phyloP scores from a whole-genome alignment of 2,888 invertebrate species.

The Mactromeris polynyma region DNA sequence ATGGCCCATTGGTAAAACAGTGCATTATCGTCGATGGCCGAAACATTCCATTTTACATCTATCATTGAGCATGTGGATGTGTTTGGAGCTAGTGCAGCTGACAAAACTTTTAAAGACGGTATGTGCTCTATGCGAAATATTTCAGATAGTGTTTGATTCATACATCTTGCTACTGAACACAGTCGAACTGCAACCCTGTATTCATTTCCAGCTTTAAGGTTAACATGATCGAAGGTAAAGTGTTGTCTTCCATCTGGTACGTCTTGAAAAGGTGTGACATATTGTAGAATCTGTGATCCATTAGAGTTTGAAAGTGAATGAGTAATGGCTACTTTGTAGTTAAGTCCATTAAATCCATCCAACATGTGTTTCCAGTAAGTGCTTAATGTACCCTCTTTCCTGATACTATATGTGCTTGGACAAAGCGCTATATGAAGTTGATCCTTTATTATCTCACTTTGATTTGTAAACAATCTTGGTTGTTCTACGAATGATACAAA shows the following conservation, averaged over 20 bases:
- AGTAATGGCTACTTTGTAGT: background rate
- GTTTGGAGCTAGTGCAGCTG: background rate
- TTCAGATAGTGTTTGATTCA: background rate
- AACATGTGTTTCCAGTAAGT: background rate
- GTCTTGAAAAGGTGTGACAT: background rate
- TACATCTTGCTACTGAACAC: background rate
- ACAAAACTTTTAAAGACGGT: background rate
- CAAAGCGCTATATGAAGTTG: background rate
- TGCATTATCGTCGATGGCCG: background rate
- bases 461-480: background rate
- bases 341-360: background rate
- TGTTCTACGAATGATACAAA: slow-evolving; percentile 7
- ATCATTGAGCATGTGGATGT: background rate
- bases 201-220: background rate
- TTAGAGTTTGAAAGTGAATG: background rate
- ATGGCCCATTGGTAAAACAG: slow-evolving; percentile 44
- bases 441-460: background rate
- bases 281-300: background rate
- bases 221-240: background rate
- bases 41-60: background rate
- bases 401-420: background rate
- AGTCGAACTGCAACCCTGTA: background rate
- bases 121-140: background rate
- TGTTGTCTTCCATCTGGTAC: background rate
- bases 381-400: background rate